Conservation (phyloP, 2,888 invertebrate species). For the Erpobdella octoculata region DNA sequence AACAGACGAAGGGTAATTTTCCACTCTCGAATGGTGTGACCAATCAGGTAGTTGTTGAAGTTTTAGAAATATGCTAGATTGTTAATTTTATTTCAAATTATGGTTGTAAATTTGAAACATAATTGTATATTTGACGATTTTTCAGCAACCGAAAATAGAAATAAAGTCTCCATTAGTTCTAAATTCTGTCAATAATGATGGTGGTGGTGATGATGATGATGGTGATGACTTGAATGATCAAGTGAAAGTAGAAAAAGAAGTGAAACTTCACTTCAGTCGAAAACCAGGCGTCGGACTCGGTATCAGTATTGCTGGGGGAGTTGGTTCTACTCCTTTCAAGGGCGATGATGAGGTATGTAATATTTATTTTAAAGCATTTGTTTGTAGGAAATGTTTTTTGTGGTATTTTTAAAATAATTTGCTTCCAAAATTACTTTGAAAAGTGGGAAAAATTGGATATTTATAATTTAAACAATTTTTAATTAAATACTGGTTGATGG, state of each 20-base stretch:
- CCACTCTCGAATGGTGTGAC: neutral
- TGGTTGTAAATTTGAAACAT: neutral
- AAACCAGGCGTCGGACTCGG: conserved; percentile 69
- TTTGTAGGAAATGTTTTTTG: too few species aligned
- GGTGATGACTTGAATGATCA: conserved; percentile 23
- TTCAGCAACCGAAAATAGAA: neutral
- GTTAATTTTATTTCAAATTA: neutral
- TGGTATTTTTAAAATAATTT: too few species aligned
- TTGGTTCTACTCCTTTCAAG: conserved; percentile 89
- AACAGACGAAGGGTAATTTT: neutral
- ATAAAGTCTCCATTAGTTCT: neutral
- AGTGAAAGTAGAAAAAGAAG: conserved; percentile 9
- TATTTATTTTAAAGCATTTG: too few species aligned
- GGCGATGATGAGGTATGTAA: conserved; percentile 70
- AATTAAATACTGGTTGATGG: too few species aligned
- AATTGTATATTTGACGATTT: neutral
- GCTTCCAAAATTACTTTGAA: too few species aligned
- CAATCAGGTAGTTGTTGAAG: neutral
- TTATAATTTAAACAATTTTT: too few species aligned
- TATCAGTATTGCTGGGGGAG: conserved; percentile 91
- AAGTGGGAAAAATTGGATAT: too few species aligned
- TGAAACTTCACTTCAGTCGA: conserved; percentile 35
- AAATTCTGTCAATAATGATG: neutral
- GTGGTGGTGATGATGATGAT: conserved; percentile 1
- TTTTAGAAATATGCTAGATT: neutral